Evolutionary conservation across 2,888 invertebrate species (phyloP).

Genomic region (Oxyscelio sp.): DNA sequence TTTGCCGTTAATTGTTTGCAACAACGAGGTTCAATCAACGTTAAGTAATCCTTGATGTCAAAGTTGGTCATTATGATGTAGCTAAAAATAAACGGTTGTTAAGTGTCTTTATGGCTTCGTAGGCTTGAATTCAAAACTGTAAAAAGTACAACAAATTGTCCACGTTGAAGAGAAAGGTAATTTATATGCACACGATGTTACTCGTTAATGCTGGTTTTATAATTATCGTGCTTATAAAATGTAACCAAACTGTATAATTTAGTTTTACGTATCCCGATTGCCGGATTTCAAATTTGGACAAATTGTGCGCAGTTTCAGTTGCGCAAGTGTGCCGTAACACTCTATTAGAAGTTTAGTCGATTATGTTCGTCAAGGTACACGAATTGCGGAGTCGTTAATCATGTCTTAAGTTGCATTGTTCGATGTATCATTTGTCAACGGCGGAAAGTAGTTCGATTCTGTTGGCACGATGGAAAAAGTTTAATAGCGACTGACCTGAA

Average conservation of each 20-base stretch:
- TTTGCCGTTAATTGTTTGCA: slow-evolving; percentile 36
- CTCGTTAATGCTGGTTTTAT: background rate
- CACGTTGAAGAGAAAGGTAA: background rate
- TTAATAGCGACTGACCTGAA: background rate
- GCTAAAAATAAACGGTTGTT: slow-evolving; percentile 67
- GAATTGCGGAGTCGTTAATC: slow-evolving; percentile 45
- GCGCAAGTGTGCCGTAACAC: too few species aligned
- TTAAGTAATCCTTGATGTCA: slow-evolving; percentile 59
- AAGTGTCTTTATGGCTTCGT: slow-evolving; percentile 44
- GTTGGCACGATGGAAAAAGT: slow-evolving; percentile 3
- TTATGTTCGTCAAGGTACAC: slow-evolving; percentile 30
- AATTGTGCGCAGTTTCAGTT: too few species aligned
- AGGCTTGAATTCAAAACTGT: background rate
- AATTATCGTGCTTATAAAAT: background rate
- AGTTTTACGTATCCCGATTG: background rate
- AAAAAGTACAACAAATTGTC: background rate
- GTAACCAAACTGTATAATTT: too few species aligned
- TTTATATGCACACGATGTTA: background rate
- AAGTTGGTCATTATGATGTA: slow-evolving; percentile 47
- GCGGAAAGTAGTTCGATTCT: slow-evolving; percentile 19
- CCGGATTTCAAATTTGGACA: background rate
- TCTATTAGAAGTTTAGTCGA: slow-evolving; percentile 3
- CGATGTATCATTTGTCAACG: slow-evolving; percentile 29
- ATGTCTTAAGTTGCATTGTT: slow-evolving; percentile 13
- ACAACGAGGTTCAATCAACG: slow-evolving; percentile 43